Percentiles rank a stretch among this genome's conserved stretches.
These are phyloP conservation scores for Amphiprion percula DNA, from an alignment of 2,113 vertebrate species.

Conservation along the genomic window DNA sequence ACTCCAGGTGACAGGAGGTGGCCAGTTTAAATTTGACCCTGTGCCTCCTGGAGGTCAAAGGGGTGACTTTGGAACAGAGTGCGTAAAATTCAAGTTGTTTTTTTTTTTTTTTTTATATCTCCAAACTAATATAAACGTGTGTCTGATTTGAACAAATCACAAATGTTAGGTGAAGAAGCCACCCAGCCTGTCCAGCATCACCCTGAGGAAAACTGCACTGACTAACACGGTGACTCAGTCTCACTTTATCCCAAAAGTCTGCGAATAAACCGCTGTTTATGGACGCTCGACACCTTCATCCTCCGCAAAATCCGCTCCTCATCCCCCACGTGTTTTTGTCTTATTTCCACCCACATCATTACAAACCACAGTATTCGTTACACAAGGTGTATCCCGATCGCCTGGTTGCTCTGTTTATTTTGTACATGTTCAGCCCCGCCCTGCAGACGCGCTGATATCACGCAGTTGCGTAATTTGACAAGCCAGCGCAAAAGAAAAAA, in stretches of 20 bases:
- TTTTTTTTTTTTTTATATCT: neutral
- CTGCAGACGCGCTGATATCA: slow-evolving; percentile 75
- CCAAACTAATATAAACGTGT: too few relatives aligned
- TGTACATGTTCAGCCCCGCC: slow-evolving; percentile 72
- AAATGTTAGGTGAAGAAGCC: neutral
- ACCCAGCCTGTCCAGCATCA: neutral
- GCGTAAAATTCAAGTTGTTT: neutral
- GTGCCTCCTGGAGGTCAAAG: neutral
- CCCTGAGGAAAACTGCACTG: neutral
- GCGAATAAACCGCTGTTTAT: neutral
- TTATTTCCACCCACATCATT: slow-evolving; percentile 8
- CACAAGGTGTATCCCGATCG: slow-evolving; percentile 35
- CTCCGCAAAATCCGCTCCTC: neutral
- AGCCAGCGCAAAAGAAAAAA: slow-evolving; percentile 71
- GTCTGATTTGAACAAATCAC: neutral
- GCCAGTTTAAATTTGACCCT: too few relatives aligned
- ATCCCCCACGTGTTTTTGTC: neutral
- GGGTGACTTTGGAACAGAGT: neutral
- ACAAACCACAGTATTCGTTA: slow-evolving; percentile 25
- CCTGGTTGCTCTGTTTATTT: slow-evolving; percentile 57
- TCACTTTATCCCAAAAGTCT: slow-evolving; percentile 20
- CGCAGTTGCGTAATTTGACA: slow-evolving; percentile 84
- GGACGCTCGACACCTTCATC: slow-evolving; percentile 2
- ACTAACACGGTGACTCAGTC: neutral
- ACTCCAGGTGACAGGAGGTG: neutral